These are phyloP conservation scores for Laticauda laticaudata DNA, from an alignment of 2,113 vertebrate genomes.

Conservation along the genomic window DNA sequence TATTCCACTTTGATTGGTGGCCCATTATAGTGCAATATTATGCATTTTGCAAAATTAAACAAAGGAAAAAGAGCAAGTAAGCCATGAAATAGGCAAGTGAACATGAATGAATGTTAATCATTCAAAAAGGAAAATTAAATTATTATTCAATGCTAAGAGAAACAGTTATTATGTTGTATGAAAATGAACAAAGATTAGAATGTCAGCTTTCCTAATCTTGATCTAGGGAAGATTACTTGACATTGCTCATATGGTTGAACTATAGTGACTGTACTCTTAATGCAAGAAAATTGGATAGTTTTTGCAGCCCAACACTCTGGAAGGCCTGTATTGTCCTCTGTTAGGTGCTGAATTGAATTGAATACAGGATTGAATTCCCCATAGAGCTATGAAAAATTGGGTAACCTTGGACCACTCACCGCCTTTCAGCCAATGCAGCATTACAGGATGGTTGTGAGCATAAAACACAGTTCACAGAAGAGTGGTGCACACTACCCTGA, in stretches of 20 bases:
- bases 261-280: neutral
- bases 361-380: neutral
- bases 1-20: neutral
- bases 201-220: neutral
- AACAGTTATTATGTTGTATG: neutral
- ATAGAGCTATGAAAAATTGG: neutral
- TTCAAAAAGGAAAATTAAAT: neutral
- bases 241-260: neutral
- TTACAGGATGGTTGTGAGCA: neutral
- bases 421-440: neutral
- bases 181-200: neutral
- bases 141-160: neutral
- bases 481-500: neutral
- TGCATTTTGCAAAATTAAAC: neutral
- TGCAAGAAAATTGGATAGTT: neutral
- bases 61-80: neutral
- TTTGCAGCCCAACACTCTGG: neutral
- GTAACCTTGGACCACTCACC: neutral
- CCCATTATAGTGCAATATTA: neutral
- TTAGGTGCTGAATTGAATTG: neutral
- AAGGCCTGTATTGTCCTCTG: neutral
- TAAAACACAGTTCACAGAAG: neutral
- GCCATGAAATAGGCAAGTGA: neutral
- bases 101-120: neutral
- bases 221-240: neutral